phyloP scores from a whole-genome alignment of 2,113 vertebrate species.

The Dipodomys ordii region DNA sequence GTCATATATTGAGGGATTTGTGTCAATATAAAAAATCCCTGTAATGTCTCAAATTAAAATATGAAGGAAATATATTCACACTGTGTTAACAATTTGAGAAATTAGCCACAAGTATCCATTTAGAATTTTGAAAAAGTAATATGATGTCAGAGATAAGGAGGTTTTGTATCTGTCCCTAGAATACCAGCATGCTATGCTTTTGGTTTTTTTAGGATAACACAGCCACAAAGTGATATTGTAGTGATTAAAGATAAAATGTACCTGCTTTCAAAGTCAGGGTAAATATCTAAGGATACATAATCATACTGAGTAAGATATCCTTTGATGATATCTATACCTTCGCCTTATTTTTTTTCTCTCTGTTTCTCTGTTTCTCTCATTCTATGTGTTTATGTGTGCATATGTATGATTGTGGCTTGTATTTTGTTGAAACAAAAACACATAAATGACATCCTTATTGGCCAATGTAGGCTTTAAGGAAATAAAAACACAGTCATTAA shows the following conservation, averaged over 20 bases:
- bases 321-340: neutral
- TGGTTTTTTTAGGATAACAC: neutral
- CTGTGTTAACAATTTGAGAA: neutral
- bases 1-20: neutral
- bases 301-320: neutral
- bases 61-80: neutral
- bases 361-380: neutral
- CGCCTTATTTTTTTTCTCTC: neutral
- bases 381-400: neutral
- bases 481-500: constrained; percentile 13
- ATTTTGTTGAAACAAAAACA: neutral
- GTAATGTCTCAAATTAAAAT: neutral
- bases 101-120: neutral
- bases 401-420: neutral
- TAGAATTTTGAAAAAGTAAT: neutral
- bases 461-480: neutral
- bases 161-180: neutral
- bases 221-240: neutral
- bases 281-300: neutral
- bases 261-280: neutral
- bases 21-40: neutral
- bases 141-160: neutral
- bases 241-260: neutral
- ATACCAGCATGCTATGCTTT: neutral
- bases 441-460: neutral